phyloP scores from a whole-genome alignment of 2,113 vertebrate species.

The Salminus brasiliensis region DNA sequence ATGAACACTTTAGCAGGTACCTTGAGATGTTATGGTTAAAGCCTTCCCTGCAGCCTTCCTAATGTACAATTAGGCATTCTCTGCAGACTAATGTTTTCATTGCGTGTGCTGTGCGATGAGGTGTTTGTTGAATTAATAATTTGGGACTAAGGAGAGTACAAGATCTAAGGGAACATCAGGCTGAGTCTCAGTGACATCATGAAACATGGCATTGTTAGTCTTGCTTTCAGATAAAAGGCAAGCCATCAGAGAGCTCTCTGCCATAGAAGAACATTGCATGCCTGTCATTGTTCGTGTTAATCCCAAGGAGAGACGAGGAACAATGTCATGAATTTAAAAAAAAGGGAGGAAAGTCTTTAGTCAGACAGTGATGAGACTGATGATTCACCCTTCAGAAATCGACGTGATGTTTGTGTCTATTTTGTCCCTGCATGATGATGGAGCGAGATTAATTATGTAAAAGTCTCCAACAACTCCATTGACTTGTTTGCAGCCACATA shows the following conservation, averaged over 20 bases:
- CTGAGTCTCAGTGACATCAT: background rate
- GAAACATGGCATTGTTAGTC: background rate
- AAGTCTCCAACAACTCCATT: conserved; percentile 23
- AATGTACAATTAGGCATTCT: conserved; percentile 20
- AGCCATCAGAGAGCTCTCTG: background rate
- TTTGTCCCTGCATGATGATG: conserved; percentile 31
- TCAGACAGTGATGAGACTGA: conserved; percentile 25
- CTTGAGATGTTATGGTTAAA: background rate
- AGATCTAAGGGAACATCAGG: conserved; percentile 6
- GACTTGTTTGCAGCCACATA: conserved; percentile 37
- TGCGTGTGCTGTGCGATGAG: background rate
- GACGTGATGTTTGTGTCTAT: conserved; percentile 31
- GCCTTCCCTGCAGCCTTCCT: background rate
- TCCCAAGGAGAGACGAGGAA: conserved; percentile 14
- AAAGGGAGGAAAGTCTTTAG: background rate
- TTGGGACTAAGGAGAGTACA: background rate
- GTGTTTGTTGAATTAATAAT: conserved; percentile 34
- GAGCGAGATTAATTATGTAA: conserved; percentile 38
- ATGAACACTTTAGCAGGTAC: background rate
- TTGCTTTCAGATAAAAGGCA: conserved; percentile 15
- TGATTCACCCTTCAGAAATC: conserved; percentile 32
- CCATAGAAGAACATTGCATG: conserved; percentile 2
- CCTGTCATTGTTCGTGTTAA: conserved; percentile 27
- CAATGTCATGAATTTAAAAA: conserved; percentile 35
- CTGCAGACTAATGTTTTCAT: conserved; percentile 1